Percentiles rank a stretch among this genome's conserved stretches.
Evolutionary conservation across 2,888 invertebrate species (phyloP).

Genomic region (Strigamia maritima): DNA sequence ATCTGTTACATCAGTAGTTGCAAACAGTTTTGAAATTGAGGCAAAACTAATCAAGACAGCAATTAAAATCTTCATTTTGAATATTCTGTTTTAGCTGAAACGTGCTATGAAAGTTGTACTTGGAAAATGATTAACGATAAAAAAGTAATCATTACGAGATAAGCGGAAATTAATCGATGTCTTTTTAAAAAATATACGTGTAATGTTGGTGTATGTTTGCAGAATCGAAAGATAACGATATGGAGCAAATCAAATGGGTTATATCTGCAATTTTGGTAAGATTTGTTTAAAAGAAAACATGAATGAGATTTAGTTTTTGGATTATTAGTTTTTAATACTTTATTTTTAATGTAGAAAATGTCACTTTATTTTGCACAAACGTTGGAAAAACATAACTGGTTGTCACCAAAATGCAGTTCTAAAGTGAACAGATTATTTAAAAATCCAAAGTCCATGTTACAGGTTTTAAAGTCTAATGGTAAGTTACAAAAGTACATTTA

Average conservation of each 20-base stretch:
- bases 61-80: background rate
- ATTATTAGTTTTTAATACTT: background rate
- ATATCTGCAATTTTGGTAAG: background rate
- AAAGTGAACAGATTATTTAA: background rate
- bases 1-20: background rate
- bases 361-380: background rate
- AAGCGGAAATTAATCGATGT: background rate
- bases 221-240: background rate
- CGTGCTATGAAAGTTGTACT: background rate
- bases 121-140: background rate
- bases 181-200: background rate
- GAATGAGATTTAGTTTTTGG: background rate
- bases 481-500: background rate
- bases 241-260: background rate
- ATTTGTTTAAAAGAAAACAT: background rate
- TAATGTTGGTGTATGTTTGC: background rate
- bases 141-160: background rate
- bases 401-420: background rate
- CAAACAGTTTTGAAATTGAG: background rate
- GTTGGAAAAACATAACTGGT: background rate
- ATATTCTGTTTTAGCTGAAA: background rate
- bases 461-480: conserved; percentile 7
- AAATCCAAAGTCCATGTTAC: background rate
- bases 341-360: background rate
- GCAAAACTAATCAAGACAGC: background rate